Percentiles rank a stretch among this genome's conserved stretches.
Evolutionary conservation across 2,797 vertebrate genomes (phyloP).

Genomic region (Crocodylus rhombifer): DNA sequence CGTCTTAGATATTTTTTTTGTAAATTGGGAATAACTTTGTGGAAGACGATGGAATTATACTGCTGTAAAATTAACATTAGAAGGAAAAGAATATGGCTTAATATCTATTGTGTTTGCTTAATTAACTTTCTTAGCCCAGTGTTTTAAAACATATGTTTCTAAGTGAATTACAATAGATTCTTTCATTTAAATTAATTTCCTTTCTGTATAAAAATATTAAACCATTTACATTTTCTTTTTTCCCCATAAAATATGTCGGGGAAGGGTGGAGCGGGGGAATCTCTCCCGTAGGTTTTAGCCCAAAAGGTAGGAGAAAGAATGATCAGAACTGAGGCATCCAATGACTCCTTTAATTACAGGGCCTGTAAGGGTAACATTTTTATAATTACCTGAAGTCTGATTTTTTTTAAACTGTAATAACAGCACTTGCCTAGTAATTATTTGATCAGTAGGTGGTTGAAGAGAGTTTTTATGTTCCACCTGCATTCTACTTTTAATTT

Average conservation of each 20-base stretch:
- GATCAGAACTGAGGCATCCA: constrained; percentile 18
- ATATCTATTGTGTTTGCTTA: constrained; percentile 28
- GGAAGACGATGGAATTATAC: not conserved
- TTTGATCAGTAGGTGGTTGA: constrained; percentile 50
- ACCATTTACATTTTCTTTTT: not conserved
- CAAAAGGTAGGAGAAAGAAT: not conserved
- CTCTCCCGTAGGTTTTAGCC: not conserved
- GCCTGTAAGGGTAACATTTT: not conserved
- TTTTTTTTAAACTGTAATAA: not conserved
- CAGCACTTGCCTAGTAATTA: constrained; percentile 56
- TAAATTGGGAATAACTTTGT: not conserved
- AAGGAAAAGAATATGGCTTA: not conserved
- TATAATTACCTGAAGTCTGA: constrained; percentile 45
- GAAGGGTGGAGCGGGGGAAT: too few species aligned
- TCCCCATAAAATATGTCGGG: not conserved
- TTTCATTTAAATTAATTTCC: not conserved
- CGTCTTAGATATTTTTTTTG: not conserved
- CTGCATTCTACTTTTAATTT: constrained; percentile 58
- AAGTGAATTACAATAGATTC: not conserved
- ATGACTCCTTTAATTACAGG: not conserved
- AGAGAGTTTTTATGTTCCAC: constrained; percentile 58
- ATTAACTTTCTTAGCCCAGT: not conserved
- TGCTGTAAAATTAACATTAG: not conserved
- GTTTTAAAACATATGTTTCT: constrained; percentile 38
- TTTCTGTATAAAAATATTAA: not conserved